phyloP scores from a whole-genome alignment of 2,113 vertebrate species.

The Sprattus sprattus region DNA sequence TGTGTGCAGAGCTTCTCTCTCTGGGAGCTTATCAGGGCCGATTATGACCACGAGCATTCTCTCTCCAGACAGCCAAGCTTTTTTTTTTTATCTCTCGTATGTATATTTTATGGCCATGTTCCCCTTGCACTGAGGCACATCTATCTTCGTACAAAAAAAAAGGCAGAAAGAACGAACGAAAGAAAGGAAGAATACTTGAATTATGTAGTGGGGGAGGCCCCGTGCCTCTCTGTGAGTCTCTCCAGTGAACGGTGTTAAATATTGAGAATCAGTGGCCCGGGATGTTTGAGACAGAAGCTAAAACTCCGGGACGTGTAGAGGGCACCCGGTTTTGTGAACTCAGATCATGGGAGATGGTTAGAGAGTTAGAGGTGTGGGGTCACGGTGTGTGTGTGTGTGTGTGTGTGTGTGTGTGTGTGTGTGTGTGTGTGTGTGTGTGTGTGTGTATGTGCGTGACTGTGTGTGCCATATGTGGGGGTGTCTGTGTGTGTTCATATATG shows the following conservation, averaged over 20 bases:
- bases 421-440: not conserved
- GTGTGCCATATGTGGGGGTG: too few species aligned
- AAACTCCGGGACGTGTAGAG: not conserved
- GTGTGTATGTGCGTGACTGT: not conserved
- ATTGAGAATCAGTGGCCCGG: not conserved
- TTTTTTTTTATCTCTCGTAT: conserved; percentile 53
- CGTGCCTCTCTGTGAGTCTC: not conserved
- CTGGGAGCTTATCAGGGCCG: conserved; percentile 39
- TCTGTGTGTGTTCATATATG: not conserved
- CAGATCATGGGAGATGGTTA: not conserved
- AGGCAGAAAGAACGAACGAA: not conserved
- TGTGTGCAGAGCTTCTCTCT: conserved; percentile 30
- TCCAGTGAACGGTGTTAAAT: not conserved
- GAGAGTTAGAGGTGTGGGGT: not conserved
- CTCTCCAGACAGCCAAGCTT: conserved; percentile 20
- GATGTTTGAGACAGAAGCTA: not conserved
- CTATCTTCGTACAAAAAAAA: not conserved
- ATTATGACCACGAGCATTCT: conserved; percentile 39
- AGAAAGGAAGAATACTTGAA: not conserved
- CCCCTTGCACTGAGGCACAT: not conserved
- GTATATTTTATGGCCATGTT: conserved; percentile 57
- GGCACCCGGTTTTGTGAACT: not conserved
- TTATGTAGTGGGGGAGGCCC: not conserved
- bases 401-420: not conserved
- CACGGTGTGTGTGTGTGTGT: too few species aligned